Base-by-base conservation (phyloP, 2,797 vertebrate species). In the Siniperca undulata region DNA sequence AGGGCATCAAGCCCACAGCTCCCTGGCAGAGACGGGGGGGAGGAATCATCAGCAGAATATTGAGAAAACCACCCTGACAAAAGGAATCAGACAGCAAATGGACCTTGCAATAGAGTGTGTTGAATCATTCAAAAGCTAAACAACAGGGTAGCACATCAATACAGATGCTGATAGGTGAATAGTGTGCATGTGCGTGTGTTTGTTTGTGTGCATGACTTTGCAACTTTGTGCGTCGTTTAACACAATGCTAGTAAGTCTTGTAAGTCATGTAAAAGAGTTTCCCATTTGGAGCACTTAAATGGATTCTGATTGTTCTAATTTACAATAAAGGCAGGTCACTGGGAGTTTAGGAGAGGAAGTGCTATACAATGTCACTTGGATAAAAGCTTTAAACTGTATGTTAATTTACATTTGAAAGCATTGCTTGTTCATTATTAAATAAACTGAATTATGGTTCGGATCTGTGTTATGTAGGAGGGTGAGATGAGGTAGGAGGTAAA, bases 31-130 rank as follows among this genome's bases (percentile, higher is more conserved):
- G 70, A 34, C 2, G 22, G 3, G 74, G 65, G 12, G 34, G 50
- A 17, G 27, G 69, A 34, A 68, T 86, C 84, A 88, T 89, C 82
- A 85, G 75, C 74, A 53, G 80, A 90, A 89, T 88, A 91, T 68
- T 60, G 80, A 91, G 86, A 86, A 89, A 92, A 86, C 66, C 70
- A 81, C 72, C 82, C 84, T 44, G 78, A 86, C 88, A 85, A 86
- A 89, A 84, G 77, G 84, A 92, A 89, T 91, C 84, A 84, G 82
- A 81, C 81, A 85, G 88, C 80, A 92, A 94, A 95, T 91, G 88
- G 89, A 83, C 86, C 89, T 82, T 87, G 79, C 58, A 76, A 75
- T 83, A 30, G 68, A 83, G 74, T 56, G 81, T 78, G 85, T 86
- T 92, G 90, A 91, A 91, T 93, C 85, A 94, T 92, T 91, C 81